Evolutionary conservation across 1,140 invertebrate species (phyloP), one percentile per base, ranked within the genome.

Genomic region (Ooceraea biroi): DNA sequence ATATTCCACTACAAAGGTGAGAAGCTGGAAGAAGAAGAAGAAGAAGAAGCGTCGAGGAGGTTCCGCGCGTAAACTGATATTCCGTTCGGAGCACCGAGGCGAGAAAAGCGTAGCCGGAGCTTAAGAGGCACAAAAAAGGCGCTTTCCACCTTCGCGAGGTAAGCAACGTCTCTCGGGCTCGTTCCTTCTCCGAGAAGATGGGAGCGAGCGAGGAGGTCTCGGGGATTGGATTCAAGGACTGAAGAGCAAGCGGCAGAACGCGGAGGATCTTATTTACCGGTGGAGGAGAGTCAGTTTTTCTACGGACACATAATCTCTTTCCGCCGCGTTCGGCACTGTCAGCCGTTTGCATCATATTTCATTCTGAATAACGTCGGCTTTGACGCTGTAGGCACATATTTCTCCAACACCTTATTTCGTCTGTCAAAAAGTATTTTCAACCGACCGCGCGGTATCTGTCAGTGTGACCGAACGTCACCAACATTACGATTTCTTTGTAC

Each of bases 51-150:
- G 48, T 82, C 19, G 66, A 86, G 78, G 66, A 83, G 78, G 71
- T 83, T 86, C 57, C 71, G 78, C 85, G 78, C 85, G 78, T 87
- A 87, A 86, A 87, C 86, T 86, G 86, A 87, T 87, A 87, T 87
- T 86, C 83, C 69, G 71, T 82, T 86, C 85, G 84, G 46, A 86
- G 85, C 84, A 65, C 14, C 50, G 85, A 76, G 55, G 78, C 78
- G 84, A 72, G 84, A 80, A 71, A 77, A 87, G 84, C 72, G 78
- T 76, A 66, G 85, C 63, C 77, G 22, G 71, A 76, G 84, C 85
- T 87, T 85, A 87, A 87, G 85, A 76, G 57, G 71, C 57, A 61
- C 84, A 83, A 83, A 86, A 86, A 86, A 73, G 65, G 55, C 55
- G 44, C 36, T 82, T 55, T 71, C 55, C 77, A 80, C 85, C 68